phyloP scores from a whole-genome alignment of 2,797 vertebrate species.

The Gorsachius magnificus region DNA sequence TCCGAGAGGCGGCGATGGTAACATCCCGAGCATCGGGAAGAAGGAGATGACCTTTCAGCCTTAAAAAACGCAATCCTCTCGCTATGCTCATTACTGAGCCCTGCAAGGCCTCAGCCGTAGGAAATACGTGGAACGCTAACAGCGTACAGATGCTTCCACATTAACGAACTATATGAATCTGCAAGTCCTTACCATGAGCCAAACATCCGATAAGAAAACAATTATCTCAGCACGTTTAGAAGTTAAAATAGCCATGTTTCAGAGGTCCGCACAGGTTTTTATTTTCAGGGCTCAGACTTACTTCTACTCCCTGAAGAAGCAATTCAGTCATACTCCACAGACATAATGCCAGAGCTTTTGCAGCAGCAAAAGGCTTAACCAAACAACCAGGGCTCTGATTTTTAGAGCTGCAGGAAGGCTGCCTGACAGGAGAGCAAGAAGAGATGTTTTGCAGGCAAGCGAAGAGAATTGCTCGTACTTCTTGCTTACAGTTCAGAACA shows the following conservation, averaged over 20 bases:
- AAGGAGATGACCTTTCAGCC: not conserved
- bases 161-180: not conserved
- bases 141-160: not conserved
- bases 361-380: not conserved
- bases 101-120: not conserved
- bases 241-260: not conserved
- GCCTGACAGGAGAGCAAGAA: not conserved
- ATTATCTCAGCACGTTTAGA: not conserved
- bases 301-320: not conserved
- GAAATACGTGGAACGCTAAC: not conserved
- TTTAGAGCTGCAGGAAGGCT: not conserved
- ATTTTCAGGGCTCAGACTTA: not conserved
- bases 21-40: rapidly evolving
- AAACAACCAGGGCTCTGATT: not conserved
- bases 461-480: not conserved
- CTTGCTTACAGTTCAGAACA: not conserved
- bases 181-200: not conserved
- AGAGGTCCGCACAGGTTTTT: not conserved
- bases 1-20: not conserved
- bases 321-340: not conserved
- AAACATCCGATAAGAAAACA: not conserved
- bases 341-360: not conserved
- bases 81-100: not conserved
- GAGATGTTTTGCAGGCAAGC: not conserved
- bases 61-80: not conserved